phyloP scores from a whole-genome alignment of 2,113 vertebrate genomes.

The Sebastes schlegelii region DNA sequence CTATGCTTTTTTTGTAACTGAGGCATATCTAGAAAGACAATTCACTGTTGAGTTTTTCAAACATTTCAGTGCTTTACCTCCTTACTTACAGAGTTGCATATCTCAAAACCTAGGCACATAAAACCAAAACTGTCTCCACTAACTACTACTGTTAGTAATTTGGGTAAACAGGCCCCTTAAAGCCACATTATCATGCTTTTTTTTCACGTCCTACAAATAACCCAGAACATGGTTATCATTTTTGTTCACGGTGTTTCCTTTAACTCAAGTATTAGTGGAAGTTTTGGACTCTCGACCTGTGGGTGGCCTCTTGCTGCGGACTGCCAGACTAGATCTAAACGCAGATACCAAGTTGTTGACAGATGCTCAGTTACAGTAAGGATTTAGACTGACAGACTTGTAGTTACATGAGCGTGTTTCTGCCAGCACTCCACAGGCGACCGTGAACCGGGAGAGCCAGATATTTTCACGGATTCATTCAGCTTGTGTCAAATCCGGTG shows the following conservation, averaged over 20 bases:
- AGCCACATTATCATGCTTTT: not conserved
- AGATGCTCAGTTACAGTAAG: conserved; percentile 17
- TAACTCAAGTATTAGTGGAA: not conserved
- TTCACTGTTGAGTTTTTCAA: not conserved
- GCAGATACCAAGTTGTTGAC: conserved; percentile 49
- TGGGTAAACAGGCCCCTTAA: not conserved
- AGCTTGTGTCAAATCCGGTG: conserved; percentile 33
- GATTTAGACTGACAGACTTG: conserved; percentile 43
- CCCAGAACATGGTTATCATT: not conserved
- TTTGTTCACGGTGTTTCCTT: conserved; percentile 1
- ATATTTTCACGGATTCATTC: conserved; percentile 58
- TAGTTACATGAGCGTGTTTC: not conserved
- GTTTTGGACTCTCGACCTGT: conserved; percentile 7
- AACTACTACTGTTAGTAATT: not conserved
- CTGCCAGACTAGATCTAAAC: conserved; percentile 41
- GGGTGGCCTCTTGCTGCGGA: conserved; percentile 46
- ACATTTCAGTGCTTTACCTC: not conserved
- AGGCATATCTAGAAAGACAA: not conserved
- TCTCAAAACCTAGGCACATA: not conserved
- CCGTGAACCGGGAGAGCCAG: conserved; percentile 56
- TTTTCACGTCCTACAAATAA: not conserved
- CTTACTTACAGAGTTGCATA: not conserved
- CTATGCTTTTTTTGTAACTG: not conserved
- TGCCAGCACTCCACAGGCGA: not conserved
- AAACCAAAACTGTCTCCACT: not conserved